Evolutionary conservation across 2,113 vertebrate species (phyloP).

Genomic region (Zosterops borbonicus): DNA sequence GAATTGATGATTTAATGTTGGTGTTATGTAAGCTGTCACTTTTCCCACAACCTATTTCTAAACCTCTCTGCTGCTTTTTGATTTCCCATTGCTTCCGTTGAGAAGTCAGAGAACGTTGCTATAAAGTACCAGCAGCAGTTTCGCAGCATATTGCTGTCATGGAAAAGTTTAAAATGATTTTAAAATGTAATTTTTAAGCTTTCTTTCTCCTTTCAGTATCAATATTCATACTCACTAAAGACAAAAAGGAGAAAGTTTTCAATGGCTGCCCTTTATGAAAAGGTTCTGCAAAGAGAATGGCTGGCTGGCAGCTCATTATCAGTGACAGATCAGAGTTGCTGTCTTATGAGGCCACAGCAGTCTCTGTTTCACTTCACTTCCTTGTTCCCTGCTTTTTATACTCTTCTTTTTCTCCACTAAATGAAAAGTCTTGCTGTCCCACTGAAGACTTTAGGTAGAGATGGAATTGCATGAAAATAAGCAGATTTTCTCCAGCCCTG

Average conservation of each 20-base stretch:
- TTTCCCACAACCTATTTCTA: background rate
- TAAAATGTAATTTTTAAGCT: background rate
- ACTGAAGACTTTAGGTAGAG: background rate
- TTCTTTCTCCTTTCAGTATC: background rate
- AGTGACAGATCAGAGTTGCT: background rate
- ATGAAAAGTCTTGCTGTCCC: background rate
- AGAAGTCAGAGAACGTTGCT: background rate
- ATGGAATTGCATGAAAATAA: background rate
- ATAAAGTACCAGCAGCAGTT: background rate
- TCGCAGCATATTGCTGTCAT: background rate
- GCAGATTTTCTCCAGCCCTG: slow-evolving; percentile 4
- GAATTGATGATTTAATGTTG: background rate
- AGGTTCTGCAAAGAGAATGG: background rate
- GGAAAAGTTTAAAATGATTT: background rate
- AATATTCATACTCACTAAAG: background rate
- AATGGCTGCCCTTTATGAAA: background rate
- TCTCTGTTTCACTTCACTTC: background rate
- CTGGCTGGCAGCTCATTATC: background rate
- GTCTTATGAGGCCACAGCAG: background rate
- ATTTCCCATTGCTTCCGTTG: background rate
- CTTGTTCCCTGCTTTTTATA: background rate
- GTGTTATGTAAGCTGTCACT: slow-evolving; percentile 5
- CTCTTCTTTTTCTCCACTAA: background rate
- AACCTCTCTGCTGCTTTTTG: background rate
- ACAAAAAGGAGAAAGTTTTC: background rate